Evolutionary conservation across 2,113 vertebrate genomes (phyloP).

Genomic region (Mionectes macconnelli): DNA sequence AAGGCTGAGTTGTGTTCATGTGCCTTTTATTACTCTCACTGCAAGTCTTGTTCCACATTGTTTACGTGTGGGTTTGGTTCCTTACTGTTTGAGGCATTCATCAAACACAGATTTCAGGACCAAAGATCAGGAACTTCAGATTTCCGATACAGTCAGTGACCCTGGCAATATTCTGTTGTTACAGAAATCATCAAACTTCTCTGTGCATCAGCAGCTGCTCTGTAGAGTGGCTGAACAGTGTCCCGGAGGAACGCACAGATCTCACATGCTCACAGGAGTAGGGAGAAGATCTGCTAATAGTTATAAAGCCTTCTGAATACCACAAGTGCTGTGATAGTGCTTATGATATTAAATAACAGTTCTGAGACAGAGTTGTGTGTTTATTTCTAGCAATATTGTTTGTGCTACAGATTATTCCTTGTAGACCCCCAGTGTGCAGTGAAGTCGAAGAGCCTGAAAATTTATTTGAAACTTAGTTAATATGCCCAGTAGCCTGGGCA

Average conservation of each 20-base stretch:
- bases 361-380: not conserved
- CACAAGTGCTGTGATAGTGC: not conserved
- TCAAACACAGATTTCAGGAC: not conserved
- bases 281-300: not conserved
- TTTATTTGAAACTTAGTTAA: not conserved
- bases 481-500: not conserved
- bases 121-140: not conserved
- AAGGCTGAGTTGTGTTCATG: not conserved
- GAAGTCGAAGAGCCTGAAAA: not conserved
- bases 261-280: not conserved
- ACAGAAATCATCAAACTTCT: not conserved
- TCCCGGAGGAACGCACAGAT: not conserved
- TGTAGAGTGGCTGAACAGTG: not conserved
- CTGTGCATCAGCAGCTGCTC: not conserved
- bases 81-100: not conserved
- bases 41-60: not conserved
- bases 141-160: not conserved
- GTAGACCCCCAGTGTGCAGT: not conserved
- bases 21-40: not conserved
- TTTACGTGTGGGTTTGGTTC: not conserved
- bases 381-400: not conserved
- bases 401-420: not conserved
- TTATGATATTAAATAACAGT: not conserved
- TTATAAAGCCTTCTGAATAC: not conserved
- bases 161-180: not conserved